Base-by-base conservation (phyloP, 2,888 invertebrate species). In the Xestia xanthographa region DNA sequence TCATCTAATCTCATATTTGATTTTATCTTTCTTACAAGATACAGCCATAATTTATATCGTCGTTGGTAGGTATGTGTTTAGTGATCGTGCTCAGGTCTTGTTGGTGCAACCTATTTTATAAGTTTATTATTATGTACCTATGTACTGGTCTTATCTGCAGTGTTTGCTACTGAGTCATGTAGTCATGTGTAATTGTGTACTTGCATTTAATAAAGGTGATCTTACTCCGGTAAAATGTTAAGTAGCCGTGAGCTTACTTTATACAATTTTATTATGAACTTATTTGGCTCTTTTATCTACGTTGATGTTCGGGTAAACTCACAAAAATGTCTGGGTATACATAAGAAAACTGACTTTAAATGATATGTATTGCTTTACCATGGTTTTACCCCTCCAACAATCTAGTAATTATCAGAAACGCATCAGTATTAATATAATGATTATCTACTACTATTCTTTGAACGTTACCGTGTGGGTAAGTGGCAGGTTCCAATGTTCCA, bases 141-240 rank as follows among this genome's bases (percentile, higher is more conserved):
- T 29, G n/a, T 41, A 58, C 22, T 45, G 80, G 63, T 70, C 34
- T 66, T 68, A 82, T 84, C 75, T 75, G 38, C 60, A 0, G 60
- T 62, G 71, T 84, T 71, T 50, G 20, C 60, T 29, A 62, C 75
- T 84, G 85, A 84, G 65, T 71, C 85, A 84, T 73, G 62, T 11
- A 41, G 71, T 43, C 41, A 14, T 14, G 66, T 26, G 38, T 53
- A 77, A 53, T 58, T 43, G 22, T 72, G 34, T 63, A n/a, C 45
- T 17, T 77, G 29, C 41, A 63, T 67, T 66, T 82, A 56, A 48
- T 62, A 66, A 80, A 74, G 67, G 43, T 75, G 85, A 75, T 71
- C 66, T 70, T 63, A 75, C 65, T 72, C 53, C 29, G 14, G 53
- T 60, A 77, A 82, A 85, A 77, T 82, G 56, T 73, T 77, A 73